Percentiles rank a stretch among this genome's conserved stretches.
Conservation (phyloP, 2,113 vertebrate genomes). For the Leucopternis melanops region DNA sequence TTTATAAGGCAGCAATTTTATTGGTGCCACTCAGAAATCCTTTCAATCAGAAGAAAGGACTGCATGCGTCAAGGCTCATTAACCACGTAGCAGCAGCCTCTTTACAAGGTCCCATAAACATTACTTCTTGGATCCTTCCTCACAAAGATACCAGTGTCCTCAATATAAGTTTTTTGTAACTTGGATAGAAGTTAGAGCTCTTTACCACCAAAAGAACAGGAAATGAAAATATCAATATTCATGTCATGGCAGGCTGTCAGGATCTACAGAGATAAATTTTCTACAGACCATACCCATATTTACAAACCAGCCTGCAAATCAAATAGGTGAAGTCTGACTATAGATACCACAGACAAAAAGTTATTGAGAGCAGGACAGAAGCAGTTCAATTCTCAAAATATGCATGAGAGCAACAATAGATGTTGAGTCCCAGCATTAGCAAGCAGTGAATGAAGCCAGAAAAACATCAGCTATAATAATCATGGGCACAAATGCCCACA, state of each 20-base stretch:
- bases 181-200: background rate
- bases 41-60: slow-evolving; percentile 15
- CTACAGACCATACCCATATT: background rate
- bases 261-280: background rate
- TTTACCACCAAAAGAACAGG: background rate
- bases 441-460: slow-evolving; percentile 16
- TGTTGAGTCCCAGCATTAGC: background rate
- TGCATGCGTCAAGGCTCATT: slow-evolving; percentile 30
- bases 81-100: slow-evolving; percentile 28
- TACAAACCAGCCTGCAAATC: background rate
- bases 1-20: slow-evolving; percentile 37
- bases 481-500: background rate
- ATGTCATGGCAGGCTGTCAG: background rate
- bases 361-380: background rate
- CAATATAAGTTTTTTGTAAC: background rate
- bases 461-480: slow-evolving; percentile 10
- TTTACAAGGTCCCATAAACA: slow-evolving; percentile 38
- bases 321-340: background rate
- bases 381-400: background rate
- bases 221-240: background rate
- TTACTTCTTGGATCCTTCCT: background rate
- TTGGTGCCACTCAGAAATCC: slow-evolving; percentile 13
- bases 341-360: background rate
- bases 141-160: slow-evolving; percentile 18
- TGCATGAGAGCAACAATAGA: background rate